Base-by-base conservation (phyloP, 2,888 invertebrate genomes). In the Steinernema scapterisci region DNA sequence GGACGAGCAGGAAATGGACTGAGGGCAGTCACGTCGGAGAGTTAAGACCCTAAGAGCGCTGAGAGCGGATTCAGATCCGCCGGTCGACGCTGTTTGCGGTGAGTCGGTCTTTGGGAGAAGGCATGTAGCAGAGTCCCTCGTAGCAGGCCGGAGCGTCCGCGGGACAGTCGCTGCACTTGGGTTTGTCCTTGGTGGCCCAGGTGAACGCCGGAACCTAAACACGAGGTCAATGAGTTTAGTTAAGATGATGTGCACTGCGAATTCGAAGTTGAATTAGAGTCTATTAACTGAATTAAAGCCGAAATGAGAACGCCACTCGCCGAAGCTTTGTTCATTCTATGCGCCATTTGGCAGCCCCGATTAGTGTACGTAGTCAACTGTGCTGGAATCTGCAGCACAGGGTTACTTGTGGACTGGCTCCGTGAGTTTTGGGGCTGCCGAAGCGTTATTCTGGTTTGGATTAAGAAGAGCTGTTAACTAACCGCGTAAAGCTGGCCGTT, bases 171-270 rank as follows among this genome's bases (percentile, higher is more conserved):
- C 81, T 81, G 79, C 86, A 86, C 9, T 81, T 78, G 38, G 79
- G 76, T 48, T 81, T 79, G 31, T 78, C 78, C 71, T 78, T 80
- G n/a, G 79, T 80, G 27, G 86, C 86, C 85, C 85, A 86, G 1
- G 82, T 86, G 80, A 86, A 86, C 44, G 86, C 86, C n/a, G 86
- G 86, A 52, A 83, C 82, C 86, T 86, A 82, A 44, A 85, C 81
- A 3, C 23, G 72, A 70, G 71, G 21, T 9, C 23, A 44, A 44
- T 44, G 45, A 44, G 45, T 44, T 16, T 7, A 44, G 45, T n/a
- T n/a, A n/a, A n/a, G n/a, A n/a, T n/a, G n/a, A n/a, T n/a, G n/a
- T n/a, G 38, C 38, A 38, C 9, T 38, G 9, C 3, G 38, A 38
- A 38, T 38, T 38, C 9, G 38, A 9, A 38, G 9, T 38, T 9